Conservation (phyloP, 1,140 invertebrate species). For the Papilio helenus region DNA sequence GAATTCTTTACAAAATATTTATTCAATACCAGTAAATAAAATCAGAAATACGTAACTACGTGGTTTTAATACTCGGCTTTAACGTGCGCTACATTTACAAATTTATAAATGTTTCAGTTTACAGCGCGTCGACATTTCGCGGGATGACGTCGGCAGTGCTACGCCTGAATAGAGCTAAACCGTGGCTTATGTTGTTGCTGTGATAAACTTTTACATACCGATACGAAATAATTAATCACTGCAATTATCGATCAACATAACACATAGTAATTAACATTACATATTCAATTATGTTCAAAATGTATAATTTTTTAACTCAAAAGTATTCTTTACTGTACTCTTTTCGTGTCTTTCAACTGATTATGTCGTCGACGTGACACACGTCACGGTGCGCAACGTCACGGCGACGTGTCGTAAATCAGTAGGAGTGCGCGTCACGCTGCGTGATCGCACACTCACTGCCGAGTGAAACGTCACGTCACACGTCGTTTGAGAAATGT, state of each 20-base stretch:
- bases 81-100: not conserved
- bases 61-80: not conserved
- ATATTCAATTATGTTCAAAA: too few species aligned
- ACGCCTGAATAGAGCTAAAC: not conserved
- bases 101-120: conserved; percentile 5
- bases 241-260: too few species aligned
- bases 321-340: not conserved
- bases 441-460: not conserved
- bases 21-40: not conserved
- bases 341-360: not conserved
- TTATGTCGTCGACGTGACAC: not conserved
- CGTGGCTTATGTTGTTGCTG: not conserved
- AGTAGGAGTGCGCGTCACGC: not conserved
- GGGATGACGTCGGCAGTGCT: not conserved
- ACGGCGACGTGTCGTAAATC: conserved; percentile 9
- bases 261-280: too few species aligned
- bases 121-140: not conserved
- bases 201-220: not conserved
- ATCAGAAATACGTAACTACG: not conserved
- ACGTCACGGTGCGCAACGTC: not conserved
- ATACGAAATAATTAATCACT: not conserved
- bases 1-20: not conserved
- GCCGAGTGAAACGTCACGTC: not conserved
- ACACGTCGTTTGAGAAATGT: not conserved
- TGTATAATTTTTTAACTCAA: not conserved